phyloP scores from a whole-genome alignment of 2,113 vertebrate genomes.

The Takifugu bimaculatus region DNA sequence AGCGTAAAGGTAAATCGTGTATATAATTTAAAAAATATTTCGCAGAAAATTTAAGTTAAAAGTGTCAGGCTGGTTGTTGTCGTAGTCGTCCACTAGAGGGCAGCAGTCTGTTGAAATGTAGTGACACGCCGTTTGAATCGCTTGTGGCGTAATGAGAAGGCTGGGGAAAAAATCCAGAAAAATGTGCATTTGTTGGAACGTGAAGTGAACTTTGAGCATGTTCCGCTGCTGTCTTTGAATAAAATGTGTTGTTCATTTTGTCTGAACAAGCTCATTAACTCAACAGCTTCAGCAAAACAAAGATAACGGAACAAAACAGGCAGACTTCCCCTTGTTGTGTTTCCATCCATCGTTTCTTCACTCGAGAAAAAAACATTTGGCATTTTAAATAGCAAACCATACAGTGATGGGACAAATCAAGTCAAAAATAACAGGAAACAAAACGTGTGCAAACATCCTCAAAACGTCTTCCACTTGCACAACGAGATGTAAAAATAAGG shows the following conservation, averaged over 20 bases:
- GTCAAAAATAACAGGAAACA: slow-evolving; percentile 67
- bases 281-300: background rate
- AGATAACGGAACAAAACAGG: slow-evolving; percentile 29
- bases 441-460: slow-evolving; percentile 71
- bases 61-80: slow-evolving; percentile 1
- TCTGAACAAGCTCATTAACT: background rate
- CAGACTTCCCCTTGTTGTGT: slow-evolving; percentile 61
- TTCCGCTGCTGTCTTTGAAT: background rate
- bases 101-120: slow-evolving; percentile 13
- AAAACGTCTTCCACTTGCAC: slow-evolving; percentile 57
- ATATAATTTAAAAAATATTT: background rate
- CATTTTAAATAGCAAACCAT: slow-evolving; percentile 70
- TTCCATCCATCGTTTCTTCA: slow-evolving; percentile 61
- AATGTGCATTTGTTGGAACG: background rate
- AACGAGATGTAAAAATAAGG: slow-evolving; percentile 53
- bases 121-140: background rate
- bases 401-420: slow-evolving; percentile 57
- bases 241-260: slow-evolving; percentile 2
- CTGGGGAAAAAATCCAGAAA: background rate
- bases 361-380: slow-evolving; percentile 72
- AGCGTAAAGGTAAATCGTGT: background rate
- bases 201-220: background rate
- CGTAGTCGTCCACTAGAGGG: slow-evolving; percentile 47
- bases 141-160: background rate
- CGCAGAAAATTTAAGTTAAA: background rate